A percentile compares a stretch with the other conserved stretches of the same genome.
phyloP scores from a whole-genome alignment of 92 coral and sea anemone species.

The Zoanthus gigantus region DNA sequence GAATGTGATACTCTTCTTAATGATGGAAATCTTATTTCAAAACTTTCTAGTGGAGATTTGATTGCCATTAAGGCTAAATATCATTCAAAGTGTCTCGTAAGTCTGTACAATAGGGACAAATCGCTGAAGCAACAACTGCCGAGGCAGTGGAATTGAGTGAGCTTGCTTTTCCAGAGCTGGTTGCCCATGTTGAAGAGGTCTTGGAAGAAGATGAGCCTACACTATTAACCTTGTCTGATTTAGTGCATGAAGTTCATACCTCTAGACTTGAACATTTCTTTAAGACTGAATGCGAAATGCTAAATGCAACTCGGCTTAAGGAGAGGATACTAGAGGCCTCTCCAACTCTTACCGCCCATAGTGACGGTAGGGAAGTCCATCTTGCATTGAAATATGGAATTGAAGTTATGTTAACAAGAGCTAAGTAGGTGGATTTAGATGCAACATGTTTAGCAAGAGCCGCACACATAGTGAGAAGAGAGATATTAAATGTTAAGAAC shows the following conservation, averaged over 20 bases:
- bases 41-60: slow-evolving; percentile 65
- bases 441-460: slow-evolving; percentile 47
- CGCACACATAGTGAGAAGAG: slow-evolving; percentile 40
- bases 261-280: neutral
- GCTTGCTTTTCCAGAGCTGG: slow-evolving; percentile 72
- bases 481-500: neutral
- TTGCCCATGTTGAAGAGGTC: neutral
- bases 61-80: slow-evolving; percentile 75
- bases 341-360: slow-evolving; percentile 69
- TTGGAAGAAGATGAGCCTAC: slow-evolving; percentile 53
- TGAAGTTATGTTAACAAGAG: neutral
- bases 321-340: slow-evolving; percentile 67
- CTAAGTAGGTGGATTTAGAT: slow-evolving; percentile 29
- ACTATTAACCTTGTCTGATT: slow-evolving; percentile 63
- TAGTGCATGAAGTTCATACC: neutral
- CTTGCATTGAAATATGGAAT: slow-evolving; percentile 67
- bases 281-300: neutral
- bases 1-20: slow-evolving; percentile 64
- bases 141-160: slow-evolving; percentile 29
- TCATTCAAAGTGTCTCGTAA: slow-evolving; percentile 59
- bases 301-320: slow-evolving; percentile 62
- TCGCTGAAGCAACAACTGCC: slow-evolving; percentile 44
- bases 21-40: slow-evolving; percentile 61
- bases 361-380: slow-evolving; percentile 65
- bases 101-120: slow-evolving; percentile 53